phyloP scores from a whole-genome alignment of 2,888 invertebrate species.

The Amaurobius ferox region DNA sequence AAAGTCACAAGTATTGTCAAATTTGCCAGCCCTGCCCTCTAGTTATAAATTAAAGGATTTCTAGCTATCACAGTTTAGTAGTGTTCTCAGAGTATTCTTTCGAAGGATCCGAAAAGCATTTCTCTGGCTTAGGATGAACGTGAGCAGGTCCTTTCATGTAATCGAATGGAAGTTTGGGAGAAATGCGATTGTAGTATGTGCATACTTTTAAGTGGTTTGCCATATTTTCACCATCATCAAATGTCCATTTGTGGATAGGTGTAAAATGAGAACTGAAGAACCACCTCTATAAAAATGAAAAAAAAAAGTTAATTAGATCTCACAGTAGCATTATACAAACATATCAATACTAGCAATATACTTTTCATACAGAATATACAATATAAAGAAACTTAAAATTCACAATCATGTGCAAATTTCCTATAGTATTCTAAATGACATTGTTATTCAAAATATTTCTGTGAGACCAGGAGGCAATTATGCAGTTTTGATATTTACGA shows the following conservation, averaged over 20 bases:
- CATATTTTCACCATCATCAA: conserved; percentile 76
- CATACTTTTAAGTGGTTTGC: conserved; percentile 78
- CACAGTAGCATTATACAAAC: too few species aligned
- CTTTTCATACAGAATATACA: too few species aligned
- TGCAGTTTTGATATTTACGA: too few species aligned
- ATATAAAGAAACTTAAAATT: too few species aligned
- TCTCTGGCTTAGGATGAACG: conserved; percentile 29
- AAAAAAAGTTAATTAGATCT: too few species aligned
- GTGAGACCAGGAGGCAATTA: too few species aligned
- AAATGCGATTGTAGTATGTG: conserved; percentile 74
- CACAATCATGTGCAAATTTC: too few species aligned
- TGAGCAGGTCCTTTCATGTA: conserved; percentile 30
- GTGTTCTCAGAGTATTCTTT: conserved; percentile 46
- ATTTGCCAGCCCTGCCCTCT: not conserved
- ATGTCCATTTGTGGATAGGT: conserved; percentile 78
- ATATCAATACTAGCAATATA: too few species aligned
- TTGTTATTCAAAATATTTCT: too few species aligned
- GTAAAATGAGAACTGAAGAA: conserved; percentile 78
- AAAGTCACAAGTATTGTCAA: not conserved
- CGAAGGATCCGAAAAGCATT: conserved; percentile 36
- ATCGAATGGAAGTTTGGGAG: conserved; percentile 40
- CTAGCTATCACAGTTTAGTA: conserved; percentile 61
- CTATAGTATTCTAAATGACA: too few species aligned
- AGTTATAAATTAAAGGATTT: not conserved
- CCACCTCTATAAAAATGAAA: conserved; percentile 76